Conservation (phyloP, 2,113 vertebrate species). For the Stegostoma tigrinum region DNA sequence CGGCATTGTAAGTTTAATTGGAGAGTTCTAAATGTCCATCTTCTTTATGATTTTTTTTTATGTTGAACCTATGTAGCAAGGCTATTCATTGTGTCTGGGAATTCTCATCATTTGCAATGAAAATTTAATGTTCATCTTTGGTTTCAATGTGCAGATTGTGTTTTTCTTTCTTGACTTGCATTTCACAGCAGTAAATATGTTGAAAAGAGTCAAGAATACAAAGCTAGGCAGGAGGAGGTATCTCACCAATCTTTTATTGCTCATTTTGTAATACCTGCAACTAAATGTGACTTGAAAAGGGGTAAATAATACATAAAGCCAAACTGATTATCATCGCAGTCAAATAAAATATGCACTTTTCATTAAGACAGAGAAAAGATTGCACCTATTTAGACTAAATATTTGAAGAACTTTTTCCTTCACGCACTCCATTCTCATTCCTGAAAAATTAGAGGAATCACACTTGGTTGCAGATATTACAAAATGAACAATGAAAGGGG, state of each 20-base stretch:
- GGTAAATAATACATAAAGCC: not conserved
- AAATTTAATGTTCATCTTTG: not conserved
- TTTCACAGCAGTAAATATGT: not conserved
- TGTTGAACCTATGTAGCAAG: not conserved
- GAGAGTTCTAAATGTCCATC: not conserved
- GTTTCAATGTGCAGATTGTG: not conserved
- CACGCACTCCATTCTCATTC: not conserved
- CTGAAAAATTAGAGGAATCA: not conserved
- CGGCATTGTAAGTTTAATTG: not conserved
- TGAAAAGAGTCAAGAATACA: not conserved
- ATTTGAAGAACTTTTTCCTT: not conserved
- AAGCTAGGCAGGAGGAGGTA: not conserved
- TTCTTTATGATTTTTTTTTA: not conserved
- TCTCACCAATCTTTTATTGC: not conserved
- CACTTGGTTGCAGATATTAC: not conserved
- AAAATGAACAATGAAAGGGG: not conserved
- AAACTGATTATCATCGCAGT: not conserved
- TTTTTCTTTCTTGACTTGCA: not conserved
- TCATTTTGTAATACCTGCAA: not conserved
- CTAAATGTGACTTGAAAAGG: not conserved
- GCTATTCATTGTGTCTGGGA: not conserved
- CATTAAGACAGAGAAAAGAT: not conserved
- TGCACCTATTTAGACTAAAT: not conserved
- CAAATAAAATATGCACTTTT: not conserved
- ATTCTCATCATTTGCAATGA: not conserved